Evolutionary conservation across 1,140 invertebrate species (phyloP).

Genomic region (Drosophila lowei): DNA sequence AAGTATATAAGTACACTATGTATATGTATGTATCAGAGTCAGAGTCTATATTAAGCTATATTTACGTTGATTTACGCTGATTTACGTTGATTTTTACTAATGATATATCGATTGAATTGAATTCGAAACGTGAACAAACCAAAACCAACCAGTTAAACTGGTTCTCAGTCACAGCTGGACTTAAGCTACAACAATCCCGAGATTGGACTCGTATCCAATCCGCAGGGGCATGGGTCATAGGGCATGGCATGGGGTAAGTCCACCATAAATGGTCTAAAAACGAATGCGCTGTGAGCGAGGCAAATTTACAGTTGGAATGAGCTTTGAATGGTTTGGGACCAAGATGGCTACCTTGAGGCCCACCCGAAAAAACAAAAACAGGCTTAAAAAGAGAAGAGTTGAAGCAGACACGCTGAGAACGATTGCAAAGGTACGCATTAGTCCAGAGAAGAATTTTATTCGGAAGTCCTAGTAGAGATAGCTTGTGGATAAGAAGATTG

Average conservation of each 20-base stretch:
- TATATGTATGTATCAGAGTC: not conserved
- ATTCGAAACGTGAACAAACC: slow-evolving; percentile 76
- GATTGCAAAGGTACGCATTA: too few relatives aligned
- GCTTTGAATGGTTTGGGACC: slow-evolving; percentile 22
- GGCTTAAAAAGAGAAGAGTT: too few relatives aligned
- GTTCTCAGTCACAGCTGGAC: slow-evolving; percentile 14
- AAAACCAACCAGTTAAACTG: slow-evolving; percentile 53
- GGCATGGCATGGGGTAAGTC: not conserved
- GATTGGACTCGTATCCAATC: slow-evolving; percentile 4
- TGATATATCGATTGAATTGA: slow-evolving; percentile 28
- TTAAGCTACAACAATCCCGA: not conserved
- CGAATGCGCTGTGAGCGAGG: slow-evolving; percentile 6
- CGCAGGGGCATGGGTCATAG: slow-evolving; percentile 9
- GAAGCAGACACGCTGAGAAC: too few relatives aligned
- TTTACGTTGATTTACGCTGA: slow-evolving; percentile 32
- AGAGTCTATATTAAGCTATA: slow-evolving; percentile 9
- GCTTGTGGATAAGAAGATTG: too few relatives aligned
- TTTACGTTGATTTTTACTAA: slow-evolving; percentile 34
- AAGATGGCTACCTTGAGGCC: too few relatives aligned
- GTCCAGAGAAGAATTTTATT: too few relatives aligned
- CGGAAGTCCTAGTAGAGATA: too few relatives aligned
- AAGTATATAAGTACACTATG: slow-evolving; percentile 5
- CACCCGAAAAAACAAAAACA: too few relatives aligned
- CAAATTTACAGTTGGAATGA: slow-evolving; percentile 44
- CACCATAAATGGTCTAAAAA: slow-evolving; percentile 15